phyloP scores from a whole-genome alignment of 2,113 vertebrate species.

The Callithrix jacchus region DNA sequence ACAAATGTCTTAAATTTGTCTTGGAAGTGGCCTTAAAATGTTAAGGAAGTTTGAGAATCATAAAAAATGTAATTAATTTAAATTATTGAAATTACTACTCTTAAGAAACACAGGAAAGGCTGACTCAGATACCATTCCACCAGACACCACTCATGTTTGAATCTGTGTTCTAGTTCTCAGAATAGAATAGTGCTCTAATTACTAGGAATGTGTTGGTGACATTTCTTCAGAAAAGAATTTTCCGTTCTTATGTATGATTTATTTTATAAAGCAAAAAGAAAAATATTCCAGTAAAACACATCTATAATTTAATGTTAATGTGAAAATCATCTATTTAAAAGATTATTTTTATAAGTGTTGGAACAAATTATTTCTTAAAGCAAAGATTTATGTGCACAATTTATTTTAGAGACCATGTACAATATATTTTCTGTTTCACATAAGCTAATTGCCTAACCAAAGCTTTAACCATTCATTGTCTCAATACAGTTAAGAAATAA shows the following conservation, averaged over 20 bases:
- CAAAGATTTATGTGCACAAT: background rate
- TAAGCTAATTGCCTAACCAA: background rate
- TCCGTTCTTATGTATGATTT: background rate
- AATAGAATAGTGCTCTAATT: background rate
- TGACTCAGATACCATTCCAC: background rate
- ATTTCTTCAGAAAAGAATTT: background rate
- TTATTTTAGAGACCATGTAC: background rate
- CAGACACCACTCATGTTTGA: background rate
- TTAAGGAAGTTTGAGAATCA: background rate
- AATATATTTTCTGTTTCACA: background rate
- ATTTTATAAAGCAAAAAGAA: background rate
- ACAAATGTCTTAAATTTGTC: background rate
- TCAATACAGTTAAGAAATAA: background rate
- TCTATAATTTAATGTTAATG: background rate
- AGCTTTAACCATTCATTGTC: background rate
- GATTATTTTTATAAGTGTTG: background rate
- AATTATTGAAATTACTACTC: background rate
- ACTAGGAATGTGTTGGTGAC: background rate
- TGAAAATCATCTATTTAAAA: background rate
- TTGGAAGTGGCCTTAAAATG: background rate
- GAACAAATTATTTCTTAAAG: background rate
- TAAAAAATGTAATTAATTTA: background rate
- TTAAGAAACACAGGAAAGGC: background rate
- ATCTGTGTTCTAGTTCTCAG: background rate
- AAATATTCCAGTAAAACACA: background rate